Evolutionary conservation across 2,113 vertebrate genomes (phyloP).

Genomic region (Anser cygnoides): DNA sequence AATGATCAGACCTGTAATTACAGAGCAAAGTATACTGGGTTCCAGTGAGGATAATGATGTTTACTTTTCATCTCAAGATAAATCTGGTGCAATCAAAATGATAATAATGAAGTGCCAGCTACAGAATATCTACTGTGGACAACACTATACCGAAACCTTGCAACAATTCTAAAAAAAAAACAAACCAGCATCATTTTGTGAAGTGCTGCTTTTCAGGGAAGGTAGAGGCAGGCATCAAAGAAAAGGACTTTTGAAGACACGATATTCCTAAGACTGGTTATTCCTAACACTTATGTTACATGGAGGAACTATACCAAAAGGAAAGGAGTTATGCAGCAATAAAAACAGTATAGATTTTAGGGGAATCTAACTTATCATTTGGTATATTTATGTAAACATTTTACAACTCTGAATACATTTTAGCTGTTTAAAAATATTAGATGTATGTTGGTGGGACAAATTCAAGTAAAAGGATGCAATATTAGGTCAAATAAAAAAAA

Average conservation of each 20-base stretch:
- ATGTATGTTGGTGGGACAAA: not conserved
- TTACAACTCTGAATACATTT: not conserved
- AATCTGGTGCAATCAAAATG: constrained; percentile 64
- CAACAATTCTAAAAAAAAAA: not conserved
- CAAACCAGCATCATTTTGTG: not conserved
- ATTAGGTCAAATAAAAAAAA: not conserved
- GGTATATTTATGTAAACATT: not conserved
- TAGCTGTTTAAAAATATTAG: not conserved
- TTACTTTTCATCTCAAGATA: constrained; percentile 68
- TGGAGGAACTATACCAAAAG: not conserved
- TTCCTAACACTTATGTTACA: not conserved
- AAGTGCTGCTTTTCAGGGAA: constrained; percentile 3
- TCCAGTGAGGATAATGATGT: constrained; percentile 60
- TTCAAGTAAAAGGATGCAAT: not conserved
- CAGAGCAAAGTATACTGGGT: constrained; percentile 14
- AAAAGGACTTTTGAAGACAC: not conserved
- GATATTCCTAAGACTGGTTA: not conserved
- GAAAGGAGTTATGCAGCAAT: not conserved
- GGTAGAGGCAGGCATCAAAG: not conserved
- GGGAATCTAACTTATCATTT: not conserved
- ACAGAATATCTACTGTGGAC: constrained; percentile 33
- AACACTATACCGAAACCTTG: constrained; percentile 4
- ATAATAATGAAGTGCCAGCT: constrained; percentile 58
- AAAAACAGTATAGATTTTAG: not conserved
- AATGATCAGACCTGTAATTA: constrained; percentile 72